Evolutionary conservation across 2,113 vertebrate species (phyloP).

Genomic region (Ursus arctos): DNA sequence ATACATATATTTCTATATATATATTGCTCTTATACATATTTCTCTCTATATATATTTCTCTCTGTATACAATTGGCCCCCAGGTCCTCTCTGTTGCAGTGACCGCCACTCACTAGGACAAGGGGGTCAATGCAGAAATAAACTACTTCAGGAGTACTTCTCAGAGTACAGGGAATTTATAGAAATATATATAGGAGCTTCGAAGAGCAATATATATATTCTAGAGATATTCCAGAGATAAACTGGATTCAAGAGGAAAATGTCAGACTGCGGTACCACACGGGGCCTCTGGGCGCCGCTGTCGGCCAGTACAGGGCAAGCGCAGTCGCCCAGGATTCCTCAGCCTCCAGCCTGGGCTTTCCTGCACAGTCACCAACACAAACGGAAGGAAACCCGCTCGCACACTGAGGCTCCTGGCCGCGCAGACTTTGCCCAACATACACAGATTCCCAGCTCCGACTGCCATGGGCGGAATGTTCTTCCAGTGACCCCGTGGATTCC

Average conservation of each 20-base stretch:
- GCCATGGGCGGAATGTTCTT: not conserved
- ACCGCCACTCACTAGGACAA: constrained; percentile 89
- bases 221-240: not conserved
- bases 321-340: not conserved
- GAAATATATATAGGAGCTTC: not conserved
- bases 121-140: constrained; percentile 87
- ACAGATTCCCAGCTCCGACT: not conserved
- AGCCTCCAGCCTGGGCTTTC: not conserved
- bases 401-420: not conserved
- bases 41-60: not conserved
- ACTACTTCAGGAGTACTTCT: constrained; percentile 84
- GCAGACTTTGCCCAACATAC: not conserved
- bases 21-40: not conserved
- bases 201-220: not conserved
- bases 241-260: not conserved
- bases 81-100: constrained; percentile 34
- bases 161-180: constrained; percentile 59
- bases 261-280: constrained; percentile 15
- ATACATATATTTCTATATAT: too few species aligned
- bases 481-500: not conserved
- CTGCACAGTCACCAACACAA: not conserved
- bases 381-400: not conserved
- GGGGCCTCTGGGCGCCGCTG: constrained; percentile 76
- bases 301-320: constrained; percentile 73
- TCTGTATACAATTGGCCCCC: not conserved